Evolutionary conservation across 2,797 vertebrate species (phyloP).

Genomic region (Tapera naevia): DNA sequence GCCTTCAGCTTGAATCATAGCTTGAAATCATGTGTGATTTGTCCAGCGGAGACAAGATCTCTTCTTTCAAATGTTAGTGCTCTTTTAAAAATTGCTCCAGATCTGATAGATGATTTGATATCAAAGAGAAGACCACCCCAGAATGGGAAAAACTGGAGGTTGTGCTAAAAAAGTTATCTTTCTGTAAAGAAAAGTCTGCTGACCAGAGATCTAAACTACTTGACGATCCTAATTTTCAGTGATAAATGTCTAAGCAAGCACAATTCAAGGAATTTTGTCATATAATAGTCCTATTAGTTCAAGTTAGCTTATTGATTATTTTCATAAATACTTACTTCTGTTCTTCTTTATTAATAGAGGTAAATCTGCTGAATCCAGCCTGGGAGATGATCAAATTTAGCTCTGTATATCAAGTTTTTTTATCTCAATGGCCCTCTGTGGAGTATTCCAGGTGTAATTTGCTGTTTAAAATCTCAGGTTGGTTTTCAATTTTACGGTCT

Average conservation of each 20-base stretch:
- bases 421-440: neutral
- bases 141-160: neutral
- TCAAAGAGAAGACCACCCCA: neutral
- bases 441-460: neutral
- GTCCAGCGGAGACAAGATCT: neutral
- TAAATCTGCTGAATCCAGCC: neutral
- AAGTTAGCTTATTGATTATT: neutral
- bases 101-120: rapidly evolving
- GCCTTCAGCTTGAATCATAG: neutral
- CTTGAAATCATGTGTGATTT: neutral
- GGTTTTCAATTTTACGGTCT: neutral
- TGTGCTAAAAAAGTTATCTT: neutral
- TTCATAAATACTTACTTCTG: neutral
- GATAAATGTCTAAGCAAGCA: neutral
- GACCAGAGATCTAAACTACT: neutral
- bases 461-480: neutral
- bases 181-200: neutral
- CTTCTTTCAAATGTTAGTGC: neutral
- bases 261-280: neutral
- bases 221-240: neutral
- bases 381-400: neutral
- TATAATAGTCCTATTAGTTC: neutral
- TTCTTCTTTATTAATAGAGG: neutral
- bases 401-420: neutral
- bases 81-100: neutral